Conservation (phyloP, 2,888 invertebrate species). For the Nezara viridula region DNA sequence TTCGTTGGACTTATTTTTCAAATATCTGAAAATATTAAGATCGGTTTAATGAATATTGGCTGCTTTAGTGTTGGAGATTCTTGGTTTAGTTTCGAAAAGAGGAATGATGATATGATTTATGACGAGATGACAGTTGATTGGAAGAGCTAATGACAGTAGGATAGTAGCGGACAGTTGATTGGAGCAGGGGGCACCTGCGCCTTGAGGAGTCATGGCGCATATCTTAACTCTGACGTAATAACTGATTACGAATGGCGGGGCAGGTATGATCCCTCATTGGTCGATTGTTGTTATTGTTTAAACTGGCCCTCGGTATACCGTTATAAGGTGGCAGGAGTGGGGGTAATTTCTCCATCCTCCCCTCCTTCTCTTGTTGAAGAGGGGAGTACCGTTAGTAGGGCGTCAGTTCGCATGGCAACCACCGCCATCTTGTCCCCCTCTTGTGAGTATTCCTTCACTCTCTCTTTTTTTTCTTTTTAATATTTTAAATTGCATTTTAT, state of each 20-base stretch:
- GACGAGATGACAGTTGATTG: not conserved
- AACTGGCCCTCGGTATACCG: constrained; percentile 23
- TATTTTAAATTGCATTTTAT: not conserved
- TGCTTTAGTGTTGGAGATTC: no score
- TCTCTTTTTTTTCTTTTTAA: not conserved
- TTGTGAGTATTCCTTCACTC: constrained; percentile 9
- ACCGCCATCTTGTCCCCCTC: constrained; percentile 39
- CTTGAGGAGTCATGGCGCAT: constrained; percentile 33
- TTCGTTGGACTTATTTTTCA: no score
- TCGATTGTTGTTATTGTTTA: constrained; percentile 46
- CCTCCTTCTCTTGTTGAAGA: not conserved
- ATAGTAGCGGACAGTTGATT: not conserved
- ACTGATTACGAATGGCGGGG: constrained; percentile 39
- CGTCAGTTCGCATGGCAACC: constrained; percentile 48
- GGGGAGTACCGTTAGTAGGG: constrained; percentile 45
- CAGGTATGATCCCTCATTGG: constrained; percentile 42
- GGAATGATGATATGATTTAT: not conserved
- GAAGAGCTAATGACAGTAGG: constrained; percentile 2
- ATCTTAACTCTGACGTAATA: constrained; percentile 23
- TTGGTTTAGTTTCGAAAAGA: not conserved
- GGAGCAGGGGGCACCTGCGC: constrained; percentile 36
- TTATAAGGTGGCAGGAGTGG: not conserved
- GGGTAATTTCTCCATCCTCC: not conserved
- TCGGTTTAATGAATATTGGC: no score
- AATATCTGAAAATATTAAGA: no score